Conservation (phyloP, 2,888 invertebrate species). For the Mesoligia furuncula region DNA sequence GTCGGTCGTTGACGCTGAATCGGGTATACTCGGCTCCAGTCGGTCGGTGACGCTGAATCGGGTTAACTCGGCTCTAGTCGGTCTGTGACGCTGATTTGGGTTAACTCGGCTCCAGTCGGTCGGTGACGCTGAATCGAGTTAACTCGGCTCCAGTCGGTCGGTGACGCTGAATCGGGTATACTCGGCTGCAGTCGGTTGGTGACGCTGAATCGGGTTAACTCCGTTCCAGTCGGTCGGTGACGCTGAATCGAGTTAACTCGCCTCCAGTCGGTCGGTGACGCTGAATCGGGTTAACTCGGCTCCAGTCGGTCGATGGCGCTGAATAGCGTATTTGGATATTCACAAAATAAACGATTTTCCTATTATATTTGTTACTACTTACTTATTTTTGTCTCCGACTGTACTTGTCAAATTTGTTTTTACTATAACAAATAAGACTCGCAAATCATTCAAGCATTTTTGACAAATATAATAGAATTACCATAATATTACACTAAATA, state of each 20-base stretch:
- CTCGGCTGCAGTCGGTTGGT: too few relatives aligned
- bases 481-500: constrained; percentile 24
- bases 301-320: neutral
- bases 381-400: neutral
- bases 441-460: constrained; percentile 36
- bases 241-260: too few relatives aligned
- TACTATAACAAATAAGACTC: constrained; percentile 23
- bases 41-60: too few relatives aligned
- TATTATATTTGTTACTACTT: too few relatives aligned
- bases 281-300: too few relatives aligned
- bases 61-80: too few relatives aligned
- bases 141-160: too few relatives aligned
- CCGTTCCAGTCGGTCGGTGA: neutral
- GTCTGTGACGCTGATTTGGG: too few relatives aligned
- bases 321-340: neutral
- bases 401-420: neutral
- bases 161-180: too few relatives aligned
- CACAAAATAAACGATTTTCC: neutral
- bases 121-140: too few relatives aligned
- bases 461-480: constrained; percentile 37
- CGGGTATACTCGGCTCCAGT: neutral
- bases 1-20: neutral
- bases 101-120: too few relatives aligned
- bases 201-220: neutral
- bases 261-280: too few relatives aligned